Base-by-base conservation (phyloP, 2,888 invertebrate species). In the Tinea trinotella region DNA sequence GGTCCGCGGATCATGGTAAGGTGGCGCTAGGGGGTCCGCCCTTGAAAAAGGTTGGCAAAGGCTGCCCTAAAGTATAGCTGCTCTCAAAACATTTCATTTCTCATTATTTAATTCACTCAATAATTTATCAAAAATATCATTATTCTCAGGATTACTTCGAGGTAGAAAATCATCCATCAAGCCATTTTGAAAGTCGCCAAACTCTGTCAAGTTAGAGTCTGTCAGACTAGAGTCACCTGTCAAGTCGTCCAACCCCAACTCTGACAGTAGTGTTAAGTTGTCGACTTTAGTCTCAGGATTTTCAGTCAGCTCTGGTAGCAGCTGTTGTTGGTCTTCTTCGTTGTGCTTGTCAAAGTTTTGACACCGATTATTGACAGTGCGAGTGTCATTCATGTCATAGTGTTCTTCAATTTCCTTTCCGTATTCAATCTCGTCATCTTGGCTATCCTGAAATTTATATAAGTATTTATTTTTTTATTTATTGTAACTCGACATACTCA, bases 371-470 rank as follows among this genome's bases (percentile, higher is more conserved):
- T 1, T 84, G 83, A 55, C 85, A 87, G 9, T 74, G 76, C 7
- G 81, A 76, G 30, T 76, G 71, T 81, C 78, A 0, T 70, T 62
- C n/a, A 76, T 60, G 52, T 85, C 86, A 60, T 83, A 84, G 58
- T 84, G 80, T 62, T 87, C 87, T 61, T 76, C 73, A 7, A 86
- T 76, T 64, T 87, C 87, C 63, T 70, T 83, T 0, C 69, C 87
- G 56, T 69, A 82, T 68, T 87, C 85, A 4, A 86, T 86, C 22
- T 88, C 89, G 10, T 89, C 89, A 5, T 86, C 82, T 60, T 82
- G 80, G 62, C 76, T 73, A 56, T 85, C 80, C 82, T 85, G 63
- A 10, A 53, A 53, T n/a, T n/a, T n/a, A n/a, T n/a, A n/a, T n/a
- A n/a, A n/a, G 10, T 15, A 10, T 15, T n/a, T n/a, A n/a, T n/a